phyloP scores from a whole-genome alignment of 2,113 vertebrate species.

The Galbula dea region DNA sequence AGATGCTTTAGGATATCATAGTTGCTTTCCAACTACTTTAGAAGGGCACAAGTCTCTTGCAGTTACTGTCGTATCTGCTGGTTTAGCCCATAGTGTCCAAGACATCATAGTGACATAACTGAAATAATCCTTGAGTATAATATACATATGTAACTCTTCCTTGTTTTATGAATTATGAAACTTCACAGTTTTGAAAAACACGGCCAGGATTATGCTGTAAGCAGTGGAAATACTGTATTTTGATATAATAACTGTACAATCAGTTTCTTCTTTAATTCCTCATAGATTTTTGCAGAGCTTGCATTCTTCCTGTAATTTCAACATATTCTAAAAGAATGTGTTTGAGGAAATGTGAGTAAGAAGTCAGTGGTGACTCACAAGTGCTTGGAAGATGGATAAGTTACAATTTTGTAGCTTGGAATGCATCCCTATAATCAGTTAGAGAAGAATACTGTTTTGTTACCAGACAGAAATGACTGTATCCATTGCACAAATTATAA shows the following conservation, averaged over 20 bases:
- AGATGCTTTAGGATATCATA: background rate
- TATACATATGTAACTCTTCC: background rate
- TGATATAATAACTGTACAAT: background rate
- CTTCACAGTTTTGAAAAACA: background rate
- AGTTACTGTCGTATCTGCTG: background rate
- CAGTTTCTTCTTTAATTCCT: background rate
- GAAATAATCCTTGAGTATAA: background rate
- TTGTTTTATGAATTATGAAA: background rate
- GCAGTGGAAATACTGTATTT: background rate
- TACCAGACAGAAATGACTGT: slow-evolving; percentile 31
- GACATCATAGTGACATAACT: background rate
- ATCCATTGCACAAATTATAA: background rate
- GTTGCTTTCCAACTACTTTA: background rate
- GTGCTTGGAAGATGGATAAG: slow-evolving; percentile 63
- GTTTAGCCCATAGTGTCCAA: background rate
- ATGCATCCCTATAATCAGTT: slow-evolving; percentile 47
- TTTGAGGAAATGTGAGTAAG: slow-evolving; percentile 78
- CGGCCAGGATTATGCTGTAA: background rate
- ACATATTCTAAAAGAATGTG: slow-evolving; percentile 72
- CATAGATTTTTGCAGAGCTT: slow-evolving; percentile 60
- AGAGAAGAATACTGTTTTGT: slow-evolving; percentile 2
- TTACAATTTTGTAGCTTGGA: slow-evolving; percentile 51
- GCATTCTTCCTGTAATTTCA: slow-evolving; percentile 74
- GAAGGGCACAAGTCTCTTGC: background rate
- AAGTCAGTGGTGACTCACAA: slow-evolving; percentile 74